Evolutionary conservation across 2,888 invertebrate genomes (phyloP).

Genomic region (Eumerus sabulonum): DNA sequence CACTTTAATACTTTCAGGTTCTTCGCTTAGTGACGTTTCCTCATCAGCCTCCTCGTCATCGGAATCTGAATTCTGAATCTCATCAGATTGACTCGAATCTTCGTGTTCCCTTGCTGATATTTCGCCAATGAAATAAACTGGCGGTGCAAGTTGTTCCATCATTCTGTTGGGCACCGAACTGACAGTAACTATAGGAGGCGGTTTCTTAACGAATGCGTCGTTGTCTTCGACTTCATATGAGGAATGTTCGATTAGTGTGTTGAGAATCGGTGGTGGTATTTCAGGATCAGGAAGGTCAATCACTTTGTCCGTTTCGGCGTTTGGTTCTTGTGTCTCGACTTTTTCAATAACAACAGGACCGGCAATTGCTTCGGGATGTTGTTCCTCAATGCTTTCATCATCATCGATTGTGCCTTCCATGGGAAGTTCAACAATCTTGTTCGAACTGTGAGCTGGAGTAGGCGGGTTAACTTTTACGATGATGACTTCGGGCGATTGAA

Average conservation of each 20-base stretch:
- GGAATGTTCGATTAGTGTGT: not conserved
- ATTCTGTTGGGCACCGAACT: too few species aligned
- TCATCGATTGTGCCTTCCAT: not conserved
- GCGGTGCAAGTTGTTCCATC: too few species aligned
- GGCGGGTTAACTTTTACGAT: not conserved
- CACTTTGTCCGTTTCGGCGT: not conserved
- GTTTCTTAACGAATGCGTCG: too few species aligned
- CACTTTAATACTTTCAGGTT: not conserved
- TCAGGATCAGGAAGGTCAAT: not conserved
- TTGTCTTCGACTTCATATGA: not conserved
- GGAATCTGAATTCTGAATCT: too few species aligned
- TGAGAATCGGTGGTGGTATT: not conserved
- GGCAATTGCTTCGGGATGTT: not conserved
- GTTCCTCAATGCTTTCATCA: not conserved
- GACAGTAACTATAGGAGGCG: too few species aligned
- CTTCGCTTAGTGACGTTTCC: not conserved
- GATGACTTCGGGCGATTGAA: not conserved
- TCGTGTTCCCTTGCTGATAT: not conserved
- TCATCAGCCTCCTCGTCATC: not conserved
- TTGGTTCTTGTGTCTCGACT: not conserved
- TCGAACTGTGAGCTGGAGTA: not conserved
- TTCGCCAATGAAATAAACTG: too few species aligned
- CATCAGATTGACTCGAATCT: not conserved
- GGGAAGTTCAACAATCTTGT: not conserved
- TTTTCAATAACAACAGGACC: not conserved